Base-by-base conservation (phyloP, 2,113 vertebrate genomes). In the Callopanchax toddi region DNA sequence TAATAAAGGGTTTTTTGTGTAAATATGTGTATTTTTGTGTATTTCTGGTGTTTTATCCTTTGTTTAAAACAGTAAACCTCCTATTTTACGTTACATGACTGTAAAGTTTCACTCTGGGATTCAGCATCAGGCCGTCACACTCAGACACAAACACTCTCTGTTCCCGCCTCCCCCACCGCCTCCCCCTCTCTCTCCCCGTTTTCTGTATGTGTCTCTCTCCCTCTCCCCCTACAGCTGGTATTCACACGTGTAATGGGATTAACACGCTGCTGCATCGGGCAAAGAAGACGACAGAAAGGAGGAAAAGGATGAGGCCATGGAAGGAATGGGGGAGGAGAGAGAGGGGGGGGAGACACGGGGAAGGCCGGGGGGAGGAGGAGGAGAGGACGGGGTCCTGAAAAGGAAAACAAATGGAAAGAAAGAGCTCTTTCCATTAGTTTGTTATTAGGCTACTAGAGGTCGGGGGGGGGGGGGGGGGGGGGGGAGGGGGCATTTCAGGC, bases 241-340 rank as follows among this genome's bases (percentile, higher is more conserved):
- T 89, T 90, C 88, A 90, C 86, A 90, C 88, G 78, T 88, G 75
- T 90, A 91, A 91, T 90, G 86, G 85, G 90, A 91, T 92, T 91
- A 90, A 62, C 76, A 68, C 74, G 82, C 86, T 83, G 62, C 79
- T 63, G 70, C 5, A 25, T 61, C 16, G 46, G 49, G 59, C 46
- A 73, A 72, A 68, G 53, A 58, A 40, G 51, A 3, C 3, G 29
- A 39, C 21, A 58, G 45, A 81, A 79, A 70, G 18, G 42, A 52
- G 71, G 67, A 81, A 60, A 70, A 73, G 66, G 61, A 85, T 82
- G 70, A 85, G 72, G 69, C 32, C 61, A 62, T 92, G 90, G 82
- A 80, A 80, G 81, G 78, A 81, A 59, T 46, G 50, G 57, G 64
- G 61, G 43, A 58, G 62, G 46, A 18, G 52, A 63, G 42, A 39